Evolutionary conservation across 2,888 invertebrate genomes (phyloP).

Genomic region (Physocephala rufipes): DNA sequence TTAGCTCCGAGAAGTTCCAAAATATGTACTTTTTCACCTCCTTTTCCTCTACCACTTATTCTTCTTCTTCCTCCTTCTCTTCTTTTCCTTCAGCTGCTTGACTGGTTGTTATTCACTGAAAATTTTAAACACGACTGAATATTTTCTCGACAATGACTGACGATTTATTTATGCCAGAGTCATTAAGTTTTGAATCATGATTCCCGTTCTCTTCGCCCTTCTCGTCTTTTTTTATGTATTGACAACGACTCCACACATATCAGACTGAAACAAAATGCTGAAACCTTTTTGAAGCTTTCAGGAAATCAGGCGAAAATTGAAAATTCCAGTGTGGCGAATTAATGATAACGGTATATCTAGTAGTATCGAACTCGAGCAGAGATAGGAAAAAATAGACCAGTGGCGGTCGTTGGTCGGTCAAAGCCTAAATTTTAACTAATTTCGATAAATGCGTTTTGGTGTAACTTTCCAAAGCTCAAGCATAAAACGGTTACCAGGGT

Average conservation of each 20-base stretch:
- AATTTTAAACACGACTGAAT: constrained; percentile 32
- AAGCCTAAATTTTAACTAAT: neutral
- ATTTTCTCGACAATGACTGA: neutral
- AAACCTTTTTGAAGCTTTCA: too few species aligned
- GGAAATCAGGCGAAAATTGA: too few species aligned
- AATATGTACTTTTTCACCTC: too few species aligned
- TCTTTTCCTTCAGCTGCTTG: neutral
- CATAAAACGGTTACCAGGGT: neutral
- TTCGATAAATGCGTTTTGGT: neutral
- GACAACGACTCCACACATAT: neutral
- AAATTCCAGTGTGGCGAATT: too few species aligned
- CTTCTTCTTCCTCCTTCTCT: too few species aligned
- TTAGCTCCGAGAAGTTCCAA: constrained; percentile 12
- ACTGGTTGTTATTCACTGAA: constrained; percentile 24
- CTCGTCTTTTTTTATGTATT: neutral
- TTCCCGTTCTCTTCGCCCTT: too few species aligned
- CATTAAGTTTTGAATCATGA: too few species aligned
- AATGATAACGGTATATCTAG: too few species aligned
- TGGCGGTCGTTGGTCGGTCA: too few species aligned
- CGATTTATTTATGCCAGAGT: constrained; percentile 34
- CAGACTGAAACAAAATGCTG: neutral
- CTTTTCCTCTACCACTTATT: too few species aligned
- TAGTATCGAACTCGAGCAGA: too few species aligned
- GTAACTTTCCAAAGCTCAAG: constrained; percentile 1
- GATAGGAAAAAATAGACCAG: too few species aligned